Evolutionary conservation across 2,113 vertebrate species (phyloP).

Genomic region (Rhinoptilus africanus): DNA sequence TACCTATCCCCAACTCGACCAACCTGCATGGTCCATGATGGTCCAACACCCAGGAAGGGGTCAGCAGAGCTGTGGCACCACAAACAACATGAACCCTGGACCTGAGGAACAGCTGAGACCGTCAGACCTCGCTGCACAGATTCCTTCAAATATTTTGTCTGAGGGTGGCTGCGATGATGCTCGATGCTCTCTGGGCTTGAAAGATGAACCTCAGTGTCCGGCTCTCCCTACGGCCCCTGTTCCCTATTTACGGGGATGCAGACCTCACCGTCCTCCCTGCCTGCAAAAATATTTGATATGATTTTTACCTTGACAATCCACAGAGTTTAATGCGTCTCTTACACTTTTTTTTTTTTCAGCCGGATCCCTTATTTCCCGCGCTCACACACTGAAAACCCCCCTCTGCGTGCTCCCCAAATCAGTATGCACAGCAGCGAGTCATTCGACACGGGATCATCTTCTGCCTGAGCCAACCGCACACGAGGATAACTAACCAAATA

Average conservation of each 20-base stretch:
- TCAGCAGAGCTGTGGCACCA: background rate
- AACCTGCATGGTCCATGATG: background rate
- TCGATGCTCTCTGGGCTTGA: fast-evolving
- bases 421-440: background rate
- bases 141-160: background rate
- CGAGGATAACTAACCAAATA: background rate
- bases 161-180: background rate
- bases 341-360: background rate
- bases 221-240: background rate
- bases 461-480: background rate
- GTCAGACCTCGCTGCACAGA: background rate
- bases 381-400: background rate
- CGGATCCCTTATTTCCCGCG: fast-evolving
- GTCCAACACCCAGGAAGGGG: background rate
- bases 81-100: fast-evolving
- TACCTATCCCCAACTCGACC: background rate
- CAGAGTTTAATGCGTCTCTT: background rate
- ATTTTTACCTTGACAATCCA: background rate
- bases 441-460: background rate
- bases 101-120: background rate
- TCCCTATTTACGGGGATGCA: background rate
- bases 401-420: background rate
- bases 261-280: background rate
- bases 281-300: background rate
- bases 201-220: background rate